phyloP scores from a whole-genome alignment of 2,888 invertebrate genomes.

The Craniophora ligustri region DNA sequence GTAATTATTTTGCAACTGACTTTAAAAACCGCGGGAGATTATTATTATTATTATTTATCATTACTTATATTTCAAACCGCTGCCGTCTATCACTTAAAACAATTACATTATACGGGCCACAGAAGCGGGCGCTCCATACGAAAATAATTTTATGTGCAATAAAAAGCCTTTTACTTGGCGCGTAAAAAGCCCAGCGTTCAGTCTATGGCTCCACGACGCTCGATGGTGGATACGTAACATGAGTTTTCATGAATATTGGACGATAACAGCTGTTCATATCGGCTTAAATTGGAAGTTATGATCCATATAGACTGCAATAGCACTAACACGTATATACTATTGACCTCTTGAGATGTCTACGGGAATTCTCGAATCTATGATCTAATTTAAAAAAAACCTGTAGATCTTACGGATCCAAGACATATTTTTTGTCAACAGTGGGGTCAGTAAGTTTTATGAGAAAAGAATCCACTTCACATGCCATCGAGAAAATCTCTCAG shows the following conservation, averaged over 20 bases:
- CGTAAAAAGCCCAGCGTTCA: conserved; percentile 62
- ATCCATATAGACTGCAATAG: background rate
- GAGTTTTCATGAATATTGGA: conserved; percentile 17
- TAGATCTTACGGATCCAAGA: background rate
- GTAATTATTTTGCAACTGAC: no score
- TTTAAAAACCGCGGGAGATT: no score
- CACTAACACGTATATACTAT: no score
- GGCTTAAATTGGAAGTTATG: conserved; percentile 8
- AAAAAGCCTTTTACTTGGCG: conserved; percentile 76
- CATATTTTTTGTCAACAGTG: conserved; percentile 9
- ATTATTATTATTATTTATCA: no score
- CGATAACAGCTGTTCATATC: conserved; percentile 3
- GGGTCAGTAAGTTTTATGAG: no score
- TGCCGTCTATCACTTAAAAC: conserved; percentile 13
- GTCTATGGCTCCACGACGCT: conserved; percentile 45
- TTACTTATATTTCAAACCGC: no score
- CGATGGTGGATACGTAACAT: conserved; percentile 7
- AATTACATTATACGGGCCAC: conserved; percentile 53
- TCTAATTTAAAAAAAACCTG: background rate
- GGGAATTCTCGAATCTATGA: no score
- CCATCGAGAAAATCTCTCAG: no score
- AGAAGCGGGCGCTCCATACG: conserved; percentile 63
- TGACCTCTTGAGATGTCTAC: no score
- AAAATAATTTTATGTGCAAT: conserved; percentile 81
- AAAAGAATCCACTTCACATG: no score